Evolutionary conservation across 2,113 vertebrate species (phyloP).

Genomic region (Philantomba maxwellii): DNA sequence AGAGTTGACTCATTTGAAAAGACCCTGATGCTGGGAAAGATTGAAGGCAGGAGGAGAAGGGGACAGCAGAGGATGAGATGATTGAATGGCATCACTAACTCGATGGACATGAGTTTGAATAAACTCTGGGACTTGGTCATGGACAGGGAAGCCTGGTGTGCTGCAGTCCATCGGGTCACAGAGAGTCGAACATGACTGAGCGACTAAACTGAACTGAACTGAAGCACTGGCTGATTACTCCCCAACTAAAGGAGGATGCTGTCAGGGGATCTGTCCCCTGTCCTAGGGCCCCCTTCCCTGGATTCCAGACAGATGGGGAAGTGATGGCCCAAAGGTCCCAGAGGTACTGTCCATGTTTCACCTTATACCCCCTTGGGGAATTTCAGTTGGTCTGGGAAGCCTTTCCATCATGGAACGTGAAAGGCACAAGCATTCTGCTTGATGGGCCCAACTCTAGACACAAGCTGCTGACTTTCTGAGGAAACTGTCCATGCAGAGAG

Average conservation of each 20-base stretch:
- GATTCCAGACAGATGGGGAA: conserved; percentile 10
- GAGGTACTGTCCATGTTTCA: conserved; percentile 14
- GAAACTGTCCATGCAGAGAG: conserved; percentile 46
- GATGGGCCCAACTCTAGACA: conserved; percentile 60
- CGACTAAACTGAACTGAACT: neutral
- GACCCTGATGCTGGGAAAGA: neutral
- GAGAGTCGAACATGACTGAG: neutral
- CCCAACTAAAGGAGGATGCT: neutral
- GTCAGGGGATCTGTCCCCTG: neutral
- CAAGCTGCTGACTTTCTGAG: conserved; percentile 63
- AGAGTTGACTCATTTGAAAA: neutral
- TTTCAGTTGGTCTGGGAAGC: conserved; percentile 61
- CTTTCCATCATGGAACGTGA: conserved; percentile 52
- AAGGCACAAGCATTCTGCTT: conserved; percentile 56
- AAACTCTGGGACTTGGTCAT: neutral
- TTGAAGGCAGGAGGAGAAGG: neutral
- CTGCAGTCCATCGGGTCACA: neutral
- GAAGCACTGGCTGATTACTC: conserved; percentile 5
- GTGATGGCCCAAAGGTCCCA: conserved; percentile 20
- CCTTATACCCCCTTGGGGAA: conserved; percentile 1
- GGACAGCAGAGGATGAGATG: neutral
- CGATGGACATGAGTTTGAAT: neutral
- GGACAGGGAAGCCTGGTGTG: neutral
- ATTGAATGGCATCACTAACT: neutral
- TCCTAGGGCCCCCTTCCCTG: neutral